phyloP scores from a whole-genome alignment of 2,888 invertebrate genomes.

The Heteromurus nitidus region DNA sequence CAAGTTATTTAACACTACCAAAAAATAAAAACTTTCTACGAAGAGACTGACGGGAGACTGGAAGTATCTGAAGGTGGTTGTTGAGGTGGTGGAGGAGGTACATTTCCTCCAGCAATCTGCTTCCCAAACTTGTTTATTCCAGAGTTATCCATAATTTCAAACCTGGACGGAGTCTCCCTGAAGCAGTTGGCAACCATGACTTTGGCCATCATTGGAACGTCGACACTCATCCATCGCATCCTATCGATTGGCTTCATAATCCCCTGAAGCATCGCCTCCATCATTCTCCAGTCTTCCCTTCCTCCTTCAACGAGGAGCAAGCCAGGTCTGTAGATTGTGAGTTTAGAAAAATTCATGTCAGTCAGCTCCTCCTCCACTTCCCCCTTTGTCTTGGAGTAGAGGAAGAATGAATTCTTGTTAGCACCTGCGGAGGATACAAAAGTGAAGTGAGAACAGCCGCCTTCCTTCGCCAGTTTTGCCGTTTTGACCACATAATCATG shows the following conservation, averaged over 20 bases:
- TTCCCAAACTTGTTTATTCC: constrained; percentile 61
- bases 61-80: too few relatives aligned
- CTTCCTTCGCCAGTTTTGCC: constrained; percentile 76
- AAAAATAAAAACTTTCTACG: too few relatives aligned
- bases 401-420: constrained; percentile 76
- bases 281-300: constrained; percentile 70
- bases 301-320: constrained; percentile 71
- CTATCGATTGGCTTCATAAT: constrained; percentile 71
- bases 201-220: constrained; percentile 72
- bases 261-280: constrained; percentile 70
- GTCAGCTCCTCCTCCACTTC: constrained; percentile 73
- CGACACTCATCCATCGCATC: constrained; percentile 72
- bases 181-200: constrained; percentile 74
- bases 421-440: constrained; percentile 77
- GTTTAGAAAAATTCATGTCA: constrained; percentile 70
- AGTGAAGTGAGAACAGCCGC: constrained; percentile 77
- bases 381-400: constrained; percentile 77
- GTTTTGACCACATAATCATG: constrained; percentile 77
- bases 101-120: constrained; percentile 29
- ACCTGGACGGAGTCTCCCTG: constrained; percentile 32
- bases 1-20: too few relatives aligned
- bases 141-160: constrained; percentile 65
- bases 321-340: constrained; percentile 74
- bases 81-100: constrained; percentile 10
- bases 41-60: too few relatives aligned